phyloP scores from a whole-genome alignment of 2,113 vertebrate genomes.

The Egretta garzetta region DNA sequence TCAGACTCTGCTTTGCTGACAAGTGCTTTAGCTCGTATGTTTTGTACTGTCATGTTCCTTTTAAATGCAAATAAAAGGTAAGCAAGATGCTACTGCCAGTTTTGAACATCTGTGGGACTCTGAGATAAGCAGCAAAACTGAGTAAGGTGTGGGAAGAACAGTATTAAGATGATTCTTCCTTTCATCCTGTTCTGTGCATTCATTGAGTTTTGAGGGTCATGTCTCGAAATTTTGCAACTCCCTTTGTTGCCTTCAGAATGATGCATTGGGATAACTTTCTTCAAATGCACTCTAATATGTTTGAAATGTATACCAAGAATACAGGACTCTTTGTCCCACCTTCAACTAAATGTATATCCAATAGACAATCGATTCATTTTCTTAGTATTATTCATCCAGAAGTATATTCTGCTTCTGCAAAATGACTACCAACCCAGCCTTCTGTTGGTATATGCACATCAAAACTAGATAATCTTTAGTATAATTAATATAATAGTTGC shows the following conservation, averaged over 20 bases:
- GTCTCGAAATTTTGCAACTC: neutral
- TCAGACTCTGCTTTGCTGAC: neutral
- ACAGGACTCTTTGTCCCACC: neutral
- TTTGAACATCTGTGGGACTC: neutral
- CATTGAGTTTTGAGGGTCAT: neutral
- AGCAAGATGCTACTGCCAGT: neutral
- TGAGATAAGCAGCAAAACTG: neutral
- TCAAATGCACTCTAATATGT: neutral
- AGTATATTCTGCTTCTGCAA: neutral
- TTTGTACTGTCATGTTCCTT: neutral
- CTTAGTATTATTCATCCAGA: neutral
- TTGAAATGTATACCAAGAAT: neutral
- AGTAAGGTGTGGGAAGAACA: neutral
- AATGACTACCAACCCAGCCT: neutral
- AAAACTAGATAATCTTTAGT: neutral
- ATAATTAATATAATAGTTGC: neutral
- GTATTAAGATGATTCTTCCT: neutral
- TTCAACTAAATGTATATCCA: neutral
- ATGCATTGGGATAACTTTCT: neutral
- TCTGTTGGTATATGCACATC: neutral
- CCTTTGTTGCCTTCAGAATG: neutral
- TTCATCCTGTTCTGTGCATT: neutral
- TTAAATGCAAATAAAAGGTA: neutral
- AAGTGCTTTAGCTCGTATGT: neutral
- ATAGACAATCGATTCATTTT: neutral